These are phyloP conservation scores for Drosophila simulans DNA, from an alignment of 1,140 invertebrate genomes.

Conservation along the genomic window DNA sequence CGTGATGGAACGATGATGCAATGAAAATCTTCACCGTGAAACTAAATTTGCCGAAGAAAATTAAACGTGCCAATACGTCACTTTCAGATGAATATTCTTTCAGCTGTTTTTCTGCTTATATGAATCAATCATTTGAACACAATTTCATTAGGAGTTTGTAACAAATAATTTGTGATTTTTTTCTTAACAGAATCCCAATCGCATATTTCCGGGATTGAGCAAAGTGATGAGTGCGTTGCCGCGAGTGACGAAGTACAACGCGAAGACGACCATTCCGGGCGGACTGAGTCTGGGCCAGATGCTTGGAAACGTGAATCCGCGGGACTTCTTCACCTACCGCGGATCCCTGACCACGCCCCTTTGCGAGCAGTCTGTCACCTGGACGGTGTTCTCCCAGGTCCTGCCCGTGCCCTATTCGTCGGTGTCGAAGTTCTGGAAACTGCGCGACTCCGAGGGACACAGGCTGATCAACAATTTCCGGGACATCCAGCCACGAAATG, in stretches of 20 bases:
- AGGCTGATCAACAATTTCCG: slow-evolving; percentile 56
- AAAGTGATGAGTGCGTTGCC: slow-evolving; percentile 41
- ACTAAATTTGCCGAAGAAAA: slow-evolving; percentile 1
- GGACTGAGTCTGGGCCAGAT: slow-evolving; percentile 85
- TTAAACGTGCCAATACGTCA: slow-evolving; percentile 10
- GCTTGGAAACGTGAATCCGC: slow-evolving; percentile 86
- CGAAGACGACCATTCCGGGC: slow-evolving; percentile 12
- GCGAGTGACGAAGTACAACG: slow-evolving; percentile 34
- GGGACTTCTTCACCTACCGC: slow-evolving; percentile 91
- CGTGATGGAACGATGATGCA: slow-evolving; percentile 3
- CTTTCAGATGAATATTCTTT: neutral
- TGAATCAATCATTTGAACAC: too few species aligned
- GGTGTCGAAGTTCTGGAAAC: slow-evolving; percentile 85
- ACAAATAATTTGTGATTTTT: too few species aligned
- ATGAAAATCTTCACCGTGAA: slow-evolving; percentile 1
- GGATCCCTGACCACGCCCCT: slow-evolving; percentile 96
- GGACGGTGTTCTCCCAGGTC: slow-evolving; percentile 94
- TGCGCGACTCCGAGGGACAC: slow-evolving; percentile 42
- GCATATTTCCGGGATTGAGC: slow-evolving; percentile 47
- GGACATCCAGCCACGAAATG: slow-evolving; percentile 84
- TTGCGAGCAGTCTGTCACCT: slow-evolving; percentile 94
- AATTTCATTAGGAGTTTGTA: neutral
- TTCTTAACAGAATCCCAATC: slow-evolving; percentile 42
- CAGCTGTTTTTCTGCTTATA: neutral
- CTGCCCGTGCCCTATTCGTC: slow-evolving; percentile 91